Percentiles rank a stretch among this genome's conserved stretches.
These are phyloP conservation scores for Nephila pilipes DNA, from an alignment of 1,140 invertebrate genomes.

Conservation along the genomic window DNA sequence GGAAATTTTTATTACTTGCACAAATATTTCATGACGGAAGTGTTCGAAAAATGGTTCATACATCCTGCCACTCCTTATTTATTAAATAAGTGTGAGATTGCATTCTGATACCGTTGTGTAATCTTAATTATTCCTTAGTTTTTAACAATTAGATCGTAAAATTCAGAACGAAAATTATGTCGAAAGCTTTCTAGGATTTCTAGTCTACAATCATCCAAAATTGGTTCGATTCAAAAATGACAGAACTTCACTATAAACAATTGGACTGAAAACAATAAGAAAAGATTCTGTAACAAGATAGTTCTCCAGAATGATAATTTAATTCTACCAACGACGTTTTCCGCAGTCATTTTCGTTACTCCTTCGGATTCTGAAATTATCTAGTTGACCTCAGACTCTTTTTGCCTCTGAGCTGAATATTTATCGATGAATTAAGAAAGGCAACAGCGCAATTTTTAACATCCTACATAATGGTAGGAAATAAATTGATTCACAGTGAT, in stretches of 20 bases:
- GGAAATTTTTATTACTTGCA: background rate
- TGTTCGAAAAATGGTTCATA: background rate
- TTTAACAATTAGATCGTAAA: slow-evolving; percentile 26
- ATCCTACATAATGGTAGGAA: background rate
- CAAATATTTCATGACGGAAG: background rate
- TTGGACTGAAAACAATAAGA: background rate
- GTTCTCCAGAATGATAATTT: background rate
- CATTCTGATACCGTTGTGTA: background rate
- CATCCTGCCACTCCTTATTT: background rate
- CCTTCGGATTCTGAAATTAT: background rate
- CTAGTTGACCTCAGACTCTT: background rate
- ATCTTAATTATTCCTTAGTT: background rate
- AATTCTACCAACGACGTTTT: background rate
- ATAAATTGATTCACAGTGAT: slow-evolving; percentile 5
- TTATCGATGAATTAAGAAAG: background rate
- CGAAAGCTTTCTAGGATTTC: background rate
- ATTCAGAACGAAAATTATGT: slow-evolving; percentile 7
- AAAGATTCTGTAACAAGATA: slow-evolving; percentile 15
- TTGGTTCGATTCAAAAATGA: slow-evolving; percentile 13
- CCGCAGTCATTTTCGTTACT: background rate
- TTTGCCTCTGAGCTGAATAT: background rate
- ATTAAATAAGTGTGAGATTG: background rate
- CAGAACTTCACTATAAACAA: background rate
- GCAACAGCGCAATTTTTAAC: background rate
- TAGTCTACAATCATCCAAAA: background rate